Evolutionary conservation across 1,140 invertebrate genomes (phyloP).

Genomic region (Rhagoletis pomonella): DNA sequence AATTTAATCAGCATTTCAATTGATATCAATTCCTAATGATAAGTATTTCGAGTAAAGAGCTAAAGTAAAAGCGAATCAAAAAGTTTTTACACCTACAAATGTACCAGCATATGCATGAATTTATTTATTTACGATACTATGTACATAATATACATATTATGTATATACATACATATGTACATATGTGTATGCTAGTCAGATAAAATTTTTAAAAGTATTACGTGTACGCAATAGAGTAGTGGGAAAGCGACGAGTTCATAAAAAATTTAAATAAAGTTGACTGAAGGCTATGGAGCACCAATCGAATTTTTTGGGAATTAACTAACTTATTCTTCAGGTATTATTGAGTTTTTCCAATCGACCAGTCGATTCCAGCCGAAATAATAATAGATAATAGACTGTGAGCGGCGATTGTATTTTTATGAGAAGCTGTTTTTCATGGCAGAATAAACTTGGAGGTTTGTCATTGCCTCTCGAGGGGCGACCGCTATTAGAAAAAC

Average conservation of each 20-base stretch:
- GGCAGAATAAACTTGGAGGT: too few species aligned
- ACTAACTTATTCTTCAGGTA: neutral
- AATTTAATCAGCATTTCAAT: constrained; percentile 42
- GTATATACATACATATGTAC: neutral
- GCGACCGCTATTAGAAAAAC: too few species aligned
- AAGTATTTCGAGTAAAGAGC: neutral
- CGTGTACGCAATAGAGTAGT: neutral
- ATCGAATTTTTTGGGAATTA: neutral
- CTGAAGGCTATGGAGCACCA: neutral
- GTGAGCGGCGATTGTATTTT: too few species aligned
- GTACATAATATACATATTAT: too few species aligned
- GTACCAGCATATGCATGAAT: neutral
- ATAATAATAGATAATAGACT: too few species aligned
- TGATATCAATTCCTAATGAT: constrained; percentile 26
- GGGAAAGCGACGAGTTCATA: neutral
- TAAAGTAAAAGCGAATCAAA: neutral
- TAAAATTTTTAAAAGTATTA: neutral
- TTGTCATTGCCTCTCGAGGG: too few species aligned
- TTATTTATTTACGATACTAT: constrained; percentile 1
- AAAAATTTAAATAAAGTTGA: neutral
- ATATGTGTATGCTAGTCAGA: neutral
- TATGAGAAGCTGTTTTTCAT: too few species aligned
- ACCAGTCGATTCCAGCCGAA: too few species aligned
- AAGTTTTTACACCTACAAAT: neutral
- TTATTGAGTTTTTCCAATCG: too few species aligned